phyloP scores from a whole-genome alignment of 2,888 invertebrate genomes.

The Coleophora flavipennella region DNA sequence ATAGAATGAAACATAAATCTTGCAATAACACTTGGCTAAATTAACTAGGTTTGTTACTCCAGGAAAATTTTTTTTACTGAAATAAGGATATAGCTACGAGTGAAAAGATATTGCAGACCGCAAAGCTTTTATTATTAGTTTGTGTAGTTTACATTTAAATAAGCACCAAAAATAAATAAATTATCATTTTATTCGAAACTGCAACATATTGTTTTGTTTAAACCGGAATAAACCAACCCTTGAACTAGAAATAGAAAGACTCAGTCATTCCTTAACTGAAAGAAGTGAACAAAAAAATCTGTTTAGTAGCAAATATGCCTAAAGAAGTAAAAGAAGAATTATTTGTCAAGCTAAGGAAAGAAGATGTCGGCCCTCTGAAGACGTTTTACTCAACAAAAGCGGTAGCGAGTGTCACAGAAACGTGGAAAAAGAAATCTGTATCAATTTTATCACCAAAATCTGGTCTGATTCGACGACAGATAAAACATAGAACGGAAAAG shows the following conservation, averaged over 20 bases:
- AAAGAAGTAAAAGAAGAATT: conserved; percentile 38
- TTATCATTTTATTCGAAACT: too few species aligned
- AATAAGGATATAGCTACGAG: too few species aligned
- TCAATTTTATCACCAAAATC: conserved; percentile 53
- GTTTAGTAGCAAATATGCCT: conserved; percentile 26
- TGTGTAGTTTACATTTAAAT: background rate
- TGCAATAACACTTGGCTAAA: too few species aligned
- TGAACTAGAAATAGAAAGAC: conserved; percentile 7
- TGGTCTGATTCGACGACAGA: conserved; percentile 31
- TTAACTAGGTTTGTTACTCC: too few species aligned
- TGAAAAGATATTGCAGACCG: too few species aligned
- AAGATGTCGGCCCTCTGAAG: conserved; percentile 38
- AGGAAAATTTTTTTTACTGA: too few species aligned
- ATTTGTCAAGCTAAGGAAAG: conserved; percentile 37
- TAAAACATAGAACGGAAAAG: conserved; percentile 12
- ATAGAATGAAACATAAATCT: too few species aligned
- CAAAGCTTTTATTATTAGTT: too few species aligned
- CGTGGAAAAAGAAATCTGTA: conserved; percentile 49
- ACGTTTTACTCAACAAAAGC: conserved; percentile 31
- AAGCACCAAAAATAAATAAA: too few species aligned
- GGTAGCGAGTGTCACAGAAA: conserved; percentile 28
- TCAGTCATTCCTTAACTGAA: conserved; percentile 1
- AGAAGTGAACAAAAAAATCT: conserved; percentile 3
- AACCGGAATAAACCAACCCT: conserved; percentile 1
- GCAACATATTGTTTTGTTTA: conserved; percentile 1